Conservation (phyloP, 2,113 vertebrate species). For the Oreochromis aureus region DNA sequence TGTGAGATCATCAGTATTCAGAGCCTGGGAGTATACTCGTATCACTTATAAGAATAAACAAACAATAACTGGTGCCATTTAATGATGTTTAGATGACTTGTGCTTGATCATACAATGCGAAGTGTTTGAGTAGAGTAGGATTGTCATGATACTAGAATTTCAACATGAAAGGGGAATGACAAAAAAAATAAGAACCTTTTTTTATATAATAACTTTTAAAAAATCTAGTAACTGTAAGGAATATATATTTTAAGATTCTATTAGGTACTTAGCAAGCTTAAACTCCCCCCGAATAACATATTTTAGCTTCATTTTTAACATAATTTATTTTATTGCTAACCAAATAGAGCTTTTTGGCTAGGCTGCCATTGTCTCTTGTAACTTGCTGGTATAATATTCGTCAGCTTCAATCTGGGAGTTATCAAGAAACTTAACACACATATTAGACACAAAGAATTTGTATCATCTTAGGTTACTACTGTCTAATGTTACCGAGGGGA, state of each 20-base stretch:
- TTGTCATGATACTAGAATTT: background rate
- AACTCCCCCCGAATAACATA: background rate
- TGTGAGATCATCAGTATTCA: background rate
- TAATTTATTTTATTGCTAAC: background rate
- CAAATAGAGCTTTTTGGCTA: background rate
- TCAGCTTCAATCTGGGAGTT: background rate
- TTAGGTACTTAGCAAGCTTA: background rate
- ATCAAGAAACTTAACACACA: background rate
- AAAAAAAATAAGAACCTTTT: background rate
- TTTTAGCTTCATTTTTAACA: background rate
- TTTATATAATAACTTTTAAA: background rate
- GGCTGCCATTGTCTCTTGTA: background rate
- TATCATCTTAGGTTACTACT: background rate
- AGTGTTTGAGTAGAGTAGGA: background rate
- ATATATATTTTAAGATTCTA: background rate
- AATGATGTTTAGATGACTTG: background rate
- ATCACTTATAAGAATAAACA: background rate
- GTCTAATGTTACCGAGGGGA: background rate
- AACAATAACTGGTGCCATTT: background rate
- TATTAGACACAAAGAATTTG: background rate
- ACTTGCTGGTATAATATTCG: background rate
- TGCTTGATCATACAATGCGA: background rate
- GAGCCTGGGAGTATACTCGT: background rate
- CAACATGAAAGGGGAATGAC: background rate
- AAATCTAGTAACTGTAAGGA: background rate